Base-by-base conservation (phyloP, 2,113 vertebrate genomes). In the Pontoporia blainvillei region DNA sequence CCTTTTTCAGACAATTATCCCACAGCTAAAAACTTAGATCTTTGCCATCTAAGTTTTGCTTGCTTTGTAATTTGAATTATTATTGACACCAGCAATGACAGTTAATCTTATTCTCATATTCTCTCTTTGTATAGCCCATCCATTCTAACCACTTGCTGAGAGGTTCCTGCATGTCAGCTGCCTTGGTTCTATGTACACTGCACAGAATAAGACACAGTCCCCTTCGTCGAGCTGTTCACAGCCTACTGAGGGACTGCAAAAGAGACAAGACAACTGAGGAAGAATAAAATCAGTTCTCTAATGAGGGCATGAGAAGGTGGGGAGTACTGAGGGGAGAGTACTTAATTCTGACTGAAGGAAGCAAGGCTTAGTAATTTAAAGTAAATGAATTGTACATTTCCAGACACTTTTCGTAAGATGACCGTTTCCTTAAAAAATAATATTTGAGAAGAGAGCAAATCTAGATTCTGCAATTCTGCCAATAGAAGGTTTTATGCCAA, bases 291-390 rank as follows among this genome's bases (percentile, higher is more conserved):
- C 52, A 59, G 13, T 44, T 84, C 34, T 91, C 87, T 95, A 90
- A 96, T 92, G 72, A 95, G 88, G 67, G 17, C 73, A 79, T 86
- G 91, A 73, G 31, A 52, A 86, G 57, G 13, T 17, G 13, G 59
- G 4, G 36, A 67, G 2, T 41, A 82, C 20, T 92, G 36, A 78
- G 31, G 29, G 20, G 17, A 86, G 25, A 86, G 31, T 64, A 72
- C 72, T 91, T 93, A 72, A 73, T 89, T 97, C 46, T 83, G 59
- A 67, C 76, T 62, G 34, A 94, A 87, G 59, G 79, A 85, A 88
- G 44, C 27, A 76, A 81, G n/a, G 49, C 20, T 88, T 72, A 81
- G 18, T 44, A 49, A 81, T 78, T 49, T 31, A 71, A 90, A 73
- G 59, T 39, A 90, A 92, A 95, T 66, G 13, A 75, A 92, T n/a